Percentiles rank a stretch among this genome's conserved stretches.
Evolutionary conservation across 1,140 invertebrate genomes (phyloP).

Genomic region (Ceratitis capitata): DNA sequence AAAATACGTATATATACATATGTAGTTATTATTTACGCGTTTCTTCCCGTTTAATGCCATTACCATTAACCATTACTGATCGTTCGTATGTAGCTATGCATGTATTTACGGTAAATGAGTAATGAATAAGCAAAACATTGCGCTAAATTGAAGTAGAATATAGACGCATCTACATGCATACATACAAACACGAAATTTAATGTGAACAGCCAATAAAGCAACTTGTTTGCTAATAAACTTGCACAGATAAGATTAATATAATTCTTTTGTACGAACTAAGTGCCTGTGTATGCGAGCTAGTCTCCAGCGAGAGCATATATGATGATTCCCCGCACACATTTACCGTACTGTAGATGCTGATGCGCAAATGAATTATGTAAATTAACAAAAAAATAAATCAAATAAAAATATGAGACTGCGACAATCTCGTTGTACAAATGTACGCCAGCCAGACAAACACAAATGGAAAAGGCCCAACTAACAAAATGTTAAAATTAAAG

Average conservation of each 20-base stretch:
- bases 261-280: background rate
- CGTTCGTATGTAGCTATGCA: too few relatives aligned
- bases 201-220: constrained; percentile 11
- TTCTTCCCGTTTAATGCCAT: too few relatives aligned
- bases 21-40: too few relatives aligned
- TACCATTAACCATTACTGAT: too few relatives aligned
- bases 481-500: too few relatives aligned
- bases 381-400: background rate
- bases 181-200: too few relatives aligned
- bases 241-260: constrained; percentile 29
- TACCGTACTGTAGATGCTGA: background rate
- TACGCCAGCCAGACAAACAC: too few relatives aligned
- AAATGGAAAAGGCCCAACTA: too few relatives aligned
- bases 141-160: background rate
- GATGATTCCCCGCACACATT: background rate
- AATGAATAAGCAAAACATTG: background rate
- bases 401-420: background rate
- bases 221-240: constrained; percentile 31
- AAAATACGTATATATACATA: too few relatives aligned
- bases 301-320: background rate
- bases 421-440: background rate
- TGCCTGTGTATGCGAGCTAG: background rate
- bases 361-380: constrained; percentile 31
- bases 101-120: background rate
- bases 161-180: background rate